Conservation (phyloP, 1,140 invertebrate genomes). For the Hyphantria cunea region DNA sequence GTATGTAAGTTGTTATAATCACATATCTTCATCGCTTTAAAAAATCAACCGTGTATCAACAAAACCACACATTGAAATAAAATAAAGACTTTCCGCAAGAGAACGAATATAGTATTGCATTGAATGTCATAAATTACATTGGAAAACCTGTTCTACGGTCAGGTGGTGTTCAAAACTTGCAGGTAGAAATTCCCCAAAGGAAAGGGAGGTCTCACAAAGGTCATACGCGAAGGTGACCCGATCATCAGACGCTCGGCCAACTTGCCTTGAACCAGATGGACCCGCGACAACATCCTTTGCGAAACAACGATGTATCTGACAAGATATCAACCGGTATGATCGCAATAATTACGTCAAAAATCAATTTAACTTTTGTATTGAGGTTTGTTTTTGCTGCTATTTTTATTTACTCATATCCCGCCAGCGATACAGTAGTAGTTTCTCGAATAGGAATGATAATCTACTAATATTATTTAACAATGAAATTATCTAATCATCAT, state of each 20-base stretch:
- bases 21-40: not conserved
- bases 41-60: too few relatives aligned
- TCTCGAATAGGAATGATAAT: too few relatives aligned
- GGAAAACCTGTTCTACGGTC: constrained; percentile 47
- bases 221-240: constrained; percentile 60
- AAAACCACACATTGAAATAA: too few relatives aligned
- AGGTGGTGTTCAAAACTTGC: constrained; percentile 39
- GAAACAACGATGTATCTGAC: constrained; percentile 31
- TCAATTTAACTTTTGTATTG: not conserved
- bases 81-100: constrained; percentile 33
- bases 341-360: constrained; percentile 6
- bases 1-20: not conserved
- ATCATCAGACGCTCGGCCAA: constrained; percentile 42
- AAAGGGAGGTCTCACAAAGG: constrained; percentile 64
- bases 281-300: constrained; percentile 41
- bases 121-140: constrained; percentile 41
- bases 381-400: too few relatives aligned
- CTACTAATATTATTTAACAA: too few relatives aligned
- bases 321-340: not conserved
- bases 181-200: constrained; percentile 59
- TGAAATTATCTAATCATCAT: too few relatives aligned
- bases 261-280: constrained; percentile 63
- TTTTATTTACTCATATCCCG: too few relatives aligned
- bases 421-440: too few relatives aligned
- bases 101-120: constrained; percentile 30